A percentile compares a stretch with the other conserved stretches of the same genome.
Evolutionary conservation across 2,888 invertebrate species (phyloP).

Genomic region (Artemia sinica): DNA sequence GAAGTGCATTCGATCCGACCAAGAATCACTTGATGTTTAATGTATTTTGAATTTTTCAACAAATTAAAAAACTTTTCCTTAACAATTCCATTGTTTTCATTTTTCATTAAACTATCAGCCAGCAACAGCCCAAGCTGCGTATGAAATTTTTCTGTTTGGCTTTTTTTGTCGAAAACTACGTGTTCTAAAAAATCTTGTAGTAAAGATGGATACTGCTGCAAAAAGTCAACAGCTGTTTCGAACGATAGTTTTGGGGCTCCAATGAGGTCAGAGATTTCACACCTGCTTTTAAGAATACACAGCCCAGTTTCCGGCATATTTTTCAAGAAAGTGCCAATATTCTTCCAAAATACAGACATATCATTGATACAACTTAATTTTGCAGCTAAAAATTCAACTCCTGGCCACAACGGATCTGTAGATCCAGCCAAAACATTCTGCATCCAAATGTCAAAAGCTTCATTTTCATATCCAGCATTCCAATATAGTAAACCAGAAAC

Average conservation of each 20-base stretch:
- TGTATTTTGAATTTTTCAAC: not conserved
- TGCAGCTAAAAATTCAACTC: not conserved
- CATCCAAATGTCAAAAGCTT: not conserved
- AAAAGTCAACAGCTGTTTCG: not conserved
- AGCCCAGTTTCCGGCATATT: not conserved
- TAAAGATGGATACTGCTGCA: not conserved
- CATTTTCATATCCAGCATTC: conserved; percentile 1
- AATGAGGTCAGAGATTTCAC: not conserved
- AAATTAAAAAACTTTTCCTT: not conserved
- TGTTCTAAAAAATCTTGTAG: not conserved
- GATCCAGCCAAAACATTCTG: not conserved
- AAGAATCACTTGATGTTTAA: conserved; percentile 6
- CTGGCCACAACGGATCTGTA: not conserved
- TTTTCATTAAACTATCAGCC: not conserved
- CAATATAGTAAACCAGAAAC: not conserved
- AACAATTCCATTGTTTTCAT: not conserved
- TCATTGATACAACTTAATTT: not conserved
- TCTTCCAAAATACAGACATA: not conserved
- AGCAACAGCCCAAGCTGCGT: not conserved
- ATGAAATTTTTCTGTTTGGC: conserved; percentile 6
- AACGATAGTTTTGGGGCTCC: not conserved
- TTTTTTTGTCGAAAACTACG: not conserved
- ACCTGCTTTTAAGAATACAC: not conserved
- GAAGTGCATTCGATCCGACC: not conserved
- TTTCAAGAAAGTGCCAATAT: conserved; percentile 1